Conservation (phyloP, 2,888 invertebrate species). For the Drosophila quasianomalipes region DNA sequence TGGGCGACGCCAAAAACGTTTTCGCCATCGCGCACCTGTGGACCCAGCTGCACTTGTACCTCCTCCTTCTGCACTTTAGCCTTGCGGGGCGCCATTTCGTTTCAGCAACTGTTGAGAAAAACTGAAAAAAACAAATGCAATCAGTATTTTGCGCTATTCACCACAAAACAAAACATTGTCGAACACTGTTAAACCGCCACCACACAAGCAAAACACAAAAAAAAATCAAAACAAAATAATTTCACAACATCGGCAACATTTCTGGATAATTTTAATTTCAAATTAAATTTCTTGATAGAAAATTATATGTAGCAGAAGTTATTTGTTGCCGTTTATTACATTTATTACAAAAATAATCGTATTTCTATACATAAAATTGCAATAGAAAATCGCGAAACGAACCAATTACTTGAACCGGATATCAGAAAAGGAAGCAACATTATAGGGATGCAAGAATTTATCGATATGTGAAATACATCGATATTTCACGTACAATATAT, state of each 20-base stretch:
- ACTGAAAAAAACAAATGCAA: conserved; percentile 14
- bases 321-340: conserved; percentile 53
- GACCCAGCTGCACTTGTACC: conserved; percentile 97
- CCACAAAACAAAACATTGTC: conserved; percentile 1
- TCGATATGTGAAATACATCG: conserved; percentile 29
- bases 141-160: conserved; percentile 21
- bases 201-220: conserved; percentile 47
- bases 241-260: conserved; percentile 54
- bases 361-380: conserved; percentile 52
- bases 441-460: conserved; percentile 24
- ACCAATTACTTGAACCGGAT: conserved; percentile 84
- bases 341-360: conserved; percentile 46
- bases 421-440: conserved; percentile 79
- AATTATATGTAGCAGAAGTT: conserved; percentile 27
- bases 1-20: conserved; percentile 99
- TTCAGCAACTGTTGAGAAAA: conserved; percentile 47
- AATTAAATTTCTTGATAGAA: background rate
- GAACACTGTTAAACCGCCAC: conserved; percentile 4
- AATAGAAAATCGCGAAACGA: conserved; percentile 71
- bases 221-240: conserved; percentile 48
- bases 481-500: conserved; percentile 11
- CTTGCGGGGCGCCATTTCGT: conserved; percentile 97
- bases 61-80: conserved; percentile 98
- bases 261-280: conserved; percentile 12
- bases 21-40: conserved; percentile 98